These are phyloP conservation scores for Orestias chungarensis DNA, from an alignment of 2,797 vertebrate species.

Conservation along the genomic window DNA sequence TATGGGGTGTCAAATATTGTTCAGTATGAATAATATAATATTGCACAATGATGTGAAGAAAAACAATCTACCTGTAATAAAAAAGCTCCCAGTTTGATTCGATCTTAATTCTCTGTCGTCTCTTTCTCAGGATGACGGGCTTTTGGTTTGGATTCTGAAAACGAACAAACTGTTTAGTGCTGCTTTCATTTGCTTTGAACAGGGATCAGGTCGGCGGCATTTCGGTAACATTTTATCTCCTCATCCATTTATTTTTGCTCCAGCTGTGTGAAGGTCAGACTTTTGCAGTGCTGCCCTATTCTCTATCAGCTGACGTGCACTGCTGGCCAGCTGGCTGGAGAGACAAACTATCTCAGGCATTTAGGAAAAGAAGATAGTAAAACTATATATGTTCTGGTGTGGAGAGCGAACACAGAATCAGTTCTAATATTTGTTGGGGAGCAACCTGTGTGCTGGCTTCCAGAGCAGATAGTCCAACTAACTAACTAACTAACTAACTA, in stretches of 20 bases:
- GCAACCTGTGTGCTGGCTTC: no score
- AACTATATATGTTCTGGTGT: neutral
- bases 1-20: no score
- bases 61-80: conserved; percentile 88
- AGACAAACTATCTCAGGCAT: neutral
- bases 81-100: conserved; percentile 99
- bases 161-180: conserved; percentile 10
- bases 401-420: neutral
- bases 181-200: neutral
- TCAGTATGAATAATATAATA: no score
- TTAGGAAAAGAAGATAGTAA: neutral
- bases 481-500: neutral
- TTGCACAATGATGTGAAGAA: no score
- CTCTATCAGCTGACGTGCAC: neutral
- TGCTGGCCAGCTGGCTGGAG: neutral
- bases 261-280: neutral
- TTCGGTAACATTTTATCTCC: no score
- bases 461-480: neutral
- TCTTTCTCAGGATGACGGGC: conserved; percentile 96
- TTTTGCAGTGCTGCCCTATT: neutral
- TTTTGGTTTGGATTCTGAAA: conserved; percentile 95
- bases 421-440: no score
- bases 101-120: conserved; percentile 98
- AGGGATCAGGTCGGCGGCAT: neutral
- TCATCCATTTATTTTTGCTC: no score